Conservation (phyloP, 1,140 invertebrate species). For the Drosophila lacteicornis region DNA sequence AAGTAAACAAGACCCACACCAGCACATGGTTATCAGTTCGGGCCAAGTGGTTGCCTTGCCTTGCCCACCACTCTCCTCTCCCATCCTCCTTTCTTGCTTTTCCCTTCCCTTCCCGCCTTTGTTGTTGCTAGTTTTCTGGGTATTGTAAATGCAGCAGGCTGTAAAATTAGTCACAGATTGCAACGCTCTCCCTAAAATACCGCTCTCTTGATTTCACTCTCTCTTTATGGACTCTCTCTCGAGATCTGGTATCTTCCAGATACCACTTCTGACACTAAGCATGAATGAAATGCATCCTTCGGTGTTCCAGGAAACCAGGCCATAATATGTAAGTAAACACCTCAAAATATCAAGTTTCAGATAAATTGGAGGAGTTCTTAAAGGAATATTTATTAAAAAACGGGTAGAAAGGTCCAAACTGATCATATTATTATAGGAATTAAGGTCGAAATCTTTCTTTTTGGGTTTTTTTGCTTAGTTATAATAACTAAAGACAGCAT, state of each 20-base stretch:
- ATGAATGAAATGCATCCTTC: conserved; percentile 39
- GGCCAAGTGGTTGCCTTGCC: conserved; percentile 34
- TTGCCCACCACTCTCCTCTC: not conserved
- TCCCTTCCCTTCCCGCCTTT: not conserved
- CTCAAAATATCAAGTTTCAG: conserved; percentile 1
- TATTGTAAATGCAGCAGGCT: conserved; percentile 35
- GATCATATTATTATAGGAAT: not conserved
- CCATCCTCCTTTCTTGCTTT: not conserved
- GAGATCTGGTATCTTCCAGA: conserved; percentile 42
- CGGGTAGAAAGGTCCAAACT: too few species aligned
- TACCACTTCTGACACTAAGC: conserved; percentile 14
- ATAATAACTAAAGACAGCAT: not conserved
- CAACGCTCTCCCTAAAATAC: conserved; percentile 15
- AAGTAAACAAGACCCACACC: conserved; percentile 76
- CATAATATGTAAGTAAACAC: not conserved
- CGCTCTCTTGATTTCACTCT: conserved; percentile 1
- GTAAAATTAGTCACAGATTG: conserved; percentile 53
- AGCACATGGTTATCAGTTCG: conserved; percentile 73
- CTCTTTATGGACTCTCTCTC: not conserved
- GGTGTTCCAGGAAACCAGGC: conserved; percentile 4
- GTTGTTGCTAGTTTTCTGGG: conserved; percentile 38
- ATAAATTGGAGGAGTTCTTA: not conserved
- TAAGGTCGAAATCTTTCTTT: too few species aligned
- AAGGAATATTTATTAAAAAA: not conserved
- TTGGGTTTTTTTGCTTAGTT: too few species aligned